Base-by-base conservation (phyloP, 2,797 vertebrate species). In the Myotis myotis region DNA sequence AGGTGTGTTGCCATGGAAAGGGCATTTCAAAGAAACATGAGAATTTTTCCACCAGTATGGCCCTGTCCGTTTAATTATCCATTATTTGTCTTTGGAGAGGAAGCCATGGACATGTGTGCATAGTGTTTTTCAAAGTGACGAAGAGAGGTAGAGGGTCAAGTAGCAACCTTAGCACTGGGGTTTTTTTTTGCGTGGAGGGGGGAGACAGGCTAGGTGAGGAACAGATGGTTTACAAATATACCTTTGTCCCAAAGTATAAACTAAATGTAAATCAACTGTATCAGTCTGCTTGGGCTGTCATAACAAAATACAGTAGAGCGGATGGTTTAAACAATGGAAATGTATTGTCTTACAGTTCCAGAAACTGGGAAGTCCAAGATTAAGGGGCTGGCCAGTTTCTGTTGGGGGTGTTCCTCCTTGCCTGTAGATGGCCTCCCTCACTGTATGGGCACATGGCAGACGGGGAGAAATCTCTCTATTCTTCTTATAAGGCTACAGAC, bases 1-100 rank as follows among this genome's bases (percentile, higher is more conserved):
- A 28, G 0, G 0, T 47, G 51, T 91, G 49, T 92, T 92, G 55
- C 84, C 91, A 84, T 66, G 1, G 28, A 94, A 97, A 91, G 57
- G 6, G 1, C 0, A 0, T 72, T 70, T 70, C 85, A 8, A 4
- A 83, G 71, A 2, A 0, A 84, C 75, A 90, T 53, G 53, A 57
- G 41, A 5, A 25, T 81, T 81, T 81, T 91, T 72, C 64, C 22
- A 75, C 41, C 38, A n/a, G 8, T 80, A 60, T 72, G 1, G 74
- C 94, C 49, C 71, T 93, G 72, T 72, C 57, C 51, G 2, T 47
- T 92, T 0, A 0, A 82, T 11, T 0, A 25, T 36, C 76, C 10
- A 0, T 0, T 23, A 64, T 90, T 64, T 23, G 4, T 84, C 82
- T 87, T 38, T n/a, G 23, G 2, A 82, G 41, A 93, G 13, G 62